Conservation (phyloP, 2,888 invertebrate genomes). For the Sthenelais limicola region DNA sequence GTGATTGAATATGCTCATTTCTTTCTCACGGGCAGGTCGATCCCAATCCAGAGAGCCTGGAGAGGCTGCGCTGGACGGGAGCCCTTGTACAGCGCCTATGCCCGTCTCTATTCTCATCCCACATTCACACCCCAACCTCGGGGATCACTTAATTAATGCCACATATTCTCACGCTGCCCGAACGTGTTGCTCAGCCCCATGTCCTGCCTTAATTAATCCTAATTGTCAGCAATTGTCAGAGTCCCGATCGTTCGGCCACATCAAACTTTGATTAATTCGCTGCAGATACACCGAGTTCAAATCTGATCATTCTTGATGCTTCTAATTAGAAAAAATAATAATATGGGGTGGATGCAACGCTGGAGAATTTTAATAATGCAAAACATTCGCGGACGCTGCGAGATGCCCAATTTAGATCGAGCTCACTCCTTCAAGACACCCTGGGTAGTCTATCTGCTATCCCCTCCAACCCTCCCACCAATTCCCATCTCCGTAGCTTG, state of each 20-base stretch:
- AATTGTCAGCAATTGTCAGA: conserved; percentile 36
- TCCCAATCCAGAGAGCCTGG: not conserved
- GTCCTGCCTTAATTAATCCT: conserved; percentile 38
- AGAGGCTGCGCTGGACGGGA: not conserved
- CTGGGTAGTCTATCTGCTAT: conserved; percentile 7
- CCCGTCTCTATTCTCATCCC: conserved; percentile 27
- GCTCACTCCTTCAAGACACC: conserved; percentile 8
- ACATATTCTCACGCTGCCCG: not conserved
- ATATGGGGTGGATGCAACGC: not conserved
- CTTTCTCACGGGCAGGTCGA: not conserved
- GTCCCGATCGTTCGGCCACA: conserved; percentile 12
- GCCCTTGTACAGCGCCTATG: not conserved
- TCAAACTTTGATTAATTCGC: conserved; percentile 36
- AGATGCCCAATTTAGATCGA: conserved; percentile 36
- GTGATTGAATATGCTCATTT: conserved; percentile 33
- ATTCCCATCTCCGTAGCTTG: too few relatives aligned
- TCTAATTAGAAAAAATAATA: conserved; percentile 30
- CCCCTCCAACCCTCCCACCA: too few relatives aligned
- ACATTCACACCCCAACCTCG: conserved; percentile 27
- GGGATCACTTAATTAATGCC: conserved; percentile 31
- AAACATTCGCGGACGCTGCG: conserved; percentile 22
- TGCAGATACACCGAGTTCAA: conserved; percentile 37
- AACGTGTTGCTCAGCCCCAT: conserved; percentile 23
- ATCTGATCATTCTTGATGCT: conserved; percentile 26
- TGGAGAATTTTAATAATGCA: conserved; percentile 34